phyloP scores from a whole-genome alignment of 2,888 invertebrate genomes.

The Eupithecia centaureata region DNA sequence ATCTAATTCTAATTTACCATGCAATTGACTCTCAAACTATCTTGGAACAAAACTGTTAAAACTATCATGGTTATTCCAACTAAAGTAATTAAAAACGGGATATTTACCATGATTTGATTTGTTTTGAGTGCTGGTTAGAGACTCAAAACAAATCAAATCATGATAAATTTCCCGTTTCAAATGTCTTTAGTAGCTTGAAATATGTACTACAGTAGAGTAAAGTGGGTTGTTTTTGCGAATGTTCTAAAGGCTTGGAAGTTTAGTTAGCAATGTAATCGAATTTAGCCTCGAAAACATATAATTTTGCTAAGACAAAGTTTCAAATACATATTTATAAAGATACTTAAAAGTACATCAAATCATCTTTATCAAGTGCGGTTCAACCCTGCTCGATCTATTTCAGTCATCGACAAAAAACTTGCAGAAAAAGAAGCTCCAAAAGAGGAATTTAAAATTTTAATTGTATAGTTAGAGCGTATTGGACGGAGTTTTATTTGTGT shows the following conservation, averaged over 20 bases:
- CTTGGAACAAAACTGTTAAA: too few relatives aligned
- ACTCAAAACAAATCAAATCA: too few relatives aligned
- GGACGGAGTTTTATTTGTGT: conserved; percentile 42
- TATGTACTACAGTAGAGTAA: neutral
- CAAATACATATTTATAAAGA: neutral
- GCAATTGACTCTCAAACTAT: neutral
- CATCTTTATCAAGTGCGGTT: conserved; percentile 13
- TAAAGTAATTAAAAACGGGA: too few relatives aligned
- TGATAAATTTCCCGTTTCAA: too few relatives aligned
- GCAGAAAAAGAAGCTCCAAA: conserved; percentile 59
- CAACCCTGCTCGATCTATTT: conserved; percentile 56
- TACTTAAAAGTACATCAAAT: neutral
- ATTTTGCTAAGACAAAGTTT: neutral
- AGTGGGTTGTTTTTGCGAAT: neutral
- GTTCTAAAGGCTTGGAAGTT: neutral
- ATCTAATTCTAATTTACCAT: neutral
- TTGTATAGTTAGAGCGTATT: conserved; percentile 54
- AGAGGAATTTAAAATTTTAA: conserved; percentile 66
- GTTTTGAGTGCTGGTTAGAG: too few relatives aligned
- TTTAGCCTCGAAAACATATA: neutral
- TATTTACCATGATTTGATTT: too few relatives aligned
- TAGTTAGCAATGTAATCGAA: neutral
- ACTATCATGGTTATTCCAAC: too few relatives aligned
- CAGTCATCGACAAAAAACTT: conserved; percentile 53
- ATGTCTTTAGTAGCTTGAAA: too few relatives aligned